Base-by-base conservation (phyloP, 1,140 invertebrate species). In the Plutomurus gul region DNA sequence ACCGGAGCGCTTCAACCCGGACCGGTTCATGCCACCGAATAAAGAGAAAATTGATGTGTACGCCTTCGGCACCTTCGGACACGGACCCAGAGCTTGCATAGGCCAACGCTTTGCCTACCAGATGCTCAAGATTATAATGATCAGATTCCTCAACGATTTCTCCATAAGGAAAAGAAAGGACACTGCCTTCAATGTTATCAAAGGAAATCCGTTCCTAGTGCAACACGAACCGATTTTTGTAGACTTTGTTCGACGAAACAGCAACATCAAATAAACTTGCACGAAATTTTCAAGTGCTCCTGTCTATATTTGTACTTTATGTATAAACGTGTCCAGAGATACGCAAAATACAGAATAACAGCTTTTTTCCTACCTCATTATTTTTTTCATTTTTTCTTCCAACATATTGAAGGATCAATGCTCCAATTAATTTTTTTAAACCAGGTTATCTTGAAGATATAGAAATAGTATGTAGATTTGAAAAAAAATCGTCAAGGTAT, bases 1-100 rank as follows among this genome's bases (percentile, higher is more conserved):
- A 16, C 90, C 90, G 3, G 85, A 88, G 13, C 83, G 84, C 77
- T 91, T 90, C 74, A 86, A 89, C 81, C 92, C 92, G 0, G 88
- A 89, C 60, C 78, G 90, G 5, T 91, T 90, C 79, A 81, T 85
- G 25, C 86, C 86, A 40, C 82, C 86, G 5, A 85, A 87, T 8
- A 90, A 90, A 71, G 86, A 89, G 80, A 92, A 92, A 0, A 88
- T 89, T 75, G 76, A 85, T 51, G 85, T 86, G 0, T 86, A 81
- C 78, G 85, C 86, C 6, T 89, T 88, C 81, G 78, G 89, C 47
- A 88, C 89, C 10, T 91, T 91, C 84, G 89, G 89, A 27, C 88
- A 87, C 30, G 90, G 90, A 33, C 86, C 87, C 0, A 83, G 89
- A 71, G 89, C 88, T 83, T 90, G 90, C 81, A 89, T 90, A 46